Evolutionary conservation across 2,113 vertebrate species (phyloP), one percentile per base, ranked within the genome.

Genomic region (Candoia aspera): DNA sequence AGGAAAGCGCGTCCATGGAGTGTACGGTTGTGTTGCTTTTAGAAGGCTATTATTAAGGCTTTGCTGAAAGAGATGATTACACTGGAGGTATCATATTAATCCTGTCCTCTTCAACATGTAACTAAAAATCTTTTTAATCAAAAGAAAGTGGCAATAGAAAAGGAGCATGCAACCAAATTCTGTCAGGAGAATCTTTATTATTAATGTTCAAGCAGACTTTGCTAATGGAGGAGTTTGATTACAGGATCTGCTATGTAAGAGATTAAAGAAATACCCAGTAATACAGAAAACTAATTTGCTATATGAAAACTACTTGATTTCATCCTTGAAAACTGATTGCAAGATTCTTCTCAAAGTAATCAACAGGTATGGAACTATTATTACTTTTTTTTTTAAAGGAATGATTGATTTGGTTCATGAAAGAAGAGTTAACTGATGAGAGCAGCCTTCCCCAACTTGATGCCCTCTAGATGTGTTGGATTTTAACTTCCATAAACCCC

Each of bases 281-380:
- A 95, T 59, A 49, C 37, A 26, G 94, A 85, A 46, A 89, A 54
- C 13, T 92, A 62, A 89, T 84, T 23, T 94, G 59, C 83, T 8
- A 84, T 79, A 15, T 90, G 60, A 11, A 49, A 92, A 92, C 21
- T 4, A 12, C 60, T 2, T 93, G 26, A 86, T 90, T 90, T 91
- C 91, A 93, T 90, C 46, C 2, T 55, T n/a, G 58, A 42, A 90
- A 86, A 91, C 64, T 55, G 57, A 86, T 29, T 49, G 88, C 6
- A 95, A 95, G 91, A 93, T 95, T 96, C 95, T 94, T 95, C 60
- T 84, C 92, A 84, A 13, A 88, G 91, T 23, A 42, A 90, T 83
- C 29, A 42, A 59, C 5, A 58, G 57, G 49, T 87, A 87, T 37
- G 15, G 26, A 83, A 42, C 23, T 29, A 58, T 33, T 5, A 73